A percentile compares a stretch with the other conserved stretches of the same genome.
phyloP scores from a whole-genome alignment of 2,888 invertebrate species.

The Polydrusus cervinus region DNA sequence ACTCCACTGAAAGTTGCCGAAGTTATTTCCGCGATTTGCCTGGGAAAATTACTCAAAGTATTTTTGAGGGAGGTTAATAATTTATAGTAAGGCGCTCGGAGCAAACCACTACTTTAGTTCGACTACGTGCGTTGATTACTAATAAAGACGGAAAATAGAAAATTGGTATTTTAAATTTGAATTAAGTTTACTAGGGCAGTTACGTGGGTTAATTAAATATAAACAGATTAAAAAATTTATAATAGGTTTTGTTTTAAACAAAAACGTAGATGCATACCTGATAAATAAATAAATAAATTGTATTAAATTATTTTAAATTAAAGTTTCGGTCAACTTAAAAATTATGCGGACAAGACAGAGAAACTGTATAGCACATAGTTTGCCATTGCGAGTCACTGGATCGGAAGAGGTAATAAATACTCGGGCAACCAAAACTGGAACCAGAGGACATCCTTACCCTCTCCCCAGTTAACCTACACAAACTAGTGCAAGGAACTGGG shows the following conservation, averaged over 20 bases:
- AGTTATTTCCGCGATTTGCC: conserved; percentile 44
- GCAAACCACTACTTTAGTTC: conserved; percentile 29
- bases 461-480: too few relatives aligned
- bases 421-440: too few relatives aligned
- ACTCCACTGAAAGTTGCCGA: conserved; percentile 33
- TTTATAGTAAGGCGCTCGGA: conserved; percentile 26
- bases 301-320: too few relatives aligned
- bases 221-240: neutral
- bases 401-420: too few relatives aligned
- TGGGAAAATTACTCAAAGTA: conserved; percentile 45
- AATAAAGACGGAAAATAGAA: conserved; percentile 5
- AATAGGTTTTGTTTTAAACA: neutral
- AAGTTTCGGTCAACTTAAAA: too few relatives aligned
- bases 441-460: too few relatives aligned
- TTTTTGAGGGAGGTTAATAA: conserved; percentile 37
- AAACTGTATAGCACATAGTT: too few relatives aligned
- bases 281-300: too few relatives aligned
- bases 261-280: too few relatives aligned
- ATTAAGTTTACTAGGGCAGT: neutral
- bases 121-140: conserved; percentile 44
- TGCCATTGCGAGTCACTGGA: too few relatives aligned
- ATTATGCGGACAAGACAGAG: too few relatives aligned
- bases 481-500: too few relatives aligned
- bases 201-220: neutral
- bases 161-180: neutral